phyloP scores from a whole-genome alignment of 2,113 vertebrate species.

The Tragelaphus imberbis region DNA sequence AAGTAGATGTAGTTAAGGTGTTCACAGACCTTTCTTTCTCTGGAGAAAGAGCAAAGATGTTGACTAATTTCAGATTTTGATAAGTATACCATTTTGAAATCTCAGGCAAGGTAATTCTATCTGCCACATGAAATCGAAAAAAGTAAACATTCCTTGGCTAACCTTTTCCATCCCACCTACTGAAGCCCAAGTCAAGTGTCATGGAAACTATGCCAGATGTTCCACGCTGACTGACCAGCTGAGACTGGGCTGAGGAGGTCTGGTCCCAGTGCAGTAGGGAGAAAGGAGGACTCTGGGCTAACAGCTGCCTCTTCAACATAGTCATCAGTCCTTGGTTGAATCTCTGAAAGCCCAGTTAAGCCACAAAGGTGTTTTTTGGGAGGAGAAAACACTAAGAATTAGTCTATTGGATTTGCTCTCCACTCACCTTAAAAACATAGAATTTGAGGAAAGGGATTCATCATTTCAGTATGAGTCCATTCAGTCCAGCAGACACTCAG shows the following conservation, averaged over 20 bases:
- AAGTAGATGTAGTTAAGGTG: neutral
- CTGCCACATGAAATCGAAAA: neutral
- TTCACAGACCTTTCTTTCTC: neutral
- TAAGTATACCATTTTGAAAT: neutral
- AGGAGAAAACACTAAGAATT: neutral
- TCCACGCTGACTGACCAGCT: neutral
- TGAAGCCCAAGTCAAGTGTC: neutral
- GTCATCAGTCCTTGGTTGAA: neutral
- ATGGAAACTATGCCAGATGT: neutral
- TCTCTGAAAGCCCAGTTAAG: neutral
- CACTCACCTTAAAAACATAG: neutral
- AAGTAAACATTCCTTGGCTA: neutral
- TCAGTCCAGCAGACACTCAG: neutral
- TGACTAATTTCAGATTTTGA: neutral
- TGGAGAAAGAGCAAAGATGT: neutral
- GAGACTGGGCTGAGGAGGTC: neutral
- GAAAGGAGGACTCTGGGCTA: neutral
- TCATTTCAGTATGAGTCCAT: neutral
- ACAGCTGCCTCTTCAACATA: neutral
- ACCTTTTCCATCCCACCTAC: neutral
- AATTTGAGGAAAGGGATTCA: neutral
- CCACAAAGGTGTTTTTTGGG: neutral
- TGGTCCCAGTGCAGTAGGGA: neutral
- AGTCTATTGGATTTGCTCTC: neutral
- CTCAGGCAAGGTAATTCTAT: neutral